Conservation (phyloP, 2,113 vertebrate species). For the Varanus salvator region DNA sequence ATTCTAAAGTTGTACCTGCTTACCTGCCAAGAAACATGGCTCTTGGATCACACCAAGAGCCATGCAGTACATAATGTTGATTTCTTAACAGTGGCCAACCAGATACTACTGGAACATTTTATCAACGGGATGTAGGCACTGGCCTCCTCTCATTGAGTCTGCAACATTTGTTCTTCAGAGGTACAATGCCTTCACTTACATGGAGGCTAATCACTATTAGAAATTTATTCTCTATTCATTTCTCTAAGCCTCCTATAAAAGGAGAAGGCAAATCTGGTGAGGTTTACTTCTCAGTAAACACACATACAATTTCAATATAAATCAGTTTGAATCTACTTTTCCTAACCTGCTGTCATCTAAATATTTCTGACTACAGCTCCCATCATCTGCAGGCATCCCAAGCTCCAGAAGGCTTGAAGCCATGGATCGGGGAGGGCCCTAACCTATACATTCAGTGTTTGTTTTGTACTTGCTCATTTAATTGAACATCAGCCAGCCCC, state of each 20-base stretch:
- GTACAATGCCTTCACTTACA: too few species aligned
- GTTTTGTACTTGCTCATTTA: conserved; percentile 22
- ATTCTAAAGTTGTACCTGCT: background rate
- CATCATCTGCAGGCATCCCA: background rate
- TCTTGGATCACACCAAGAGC: background rate
- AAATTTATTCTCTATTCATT: background rate
- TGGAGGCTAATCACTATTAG: background rate
- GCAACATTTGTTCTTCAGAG: too few species aligned
- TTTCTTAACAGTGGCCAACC: background rate
- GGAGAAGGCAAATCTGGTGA: background rate
- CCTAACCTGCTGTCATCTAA: too few species aligned
- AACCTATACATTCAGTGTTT: conserved; percentile 30
- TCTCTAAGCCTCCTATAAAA: background rate
- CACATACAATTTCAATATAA: background rate
- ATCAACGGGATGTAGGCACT: background rate
- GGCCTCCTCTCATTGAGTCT: too few species aligned
- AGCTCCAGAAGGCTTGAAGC: background rate
- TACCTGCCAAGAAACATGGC: background rate
- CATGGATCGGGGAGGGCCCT: background rate
- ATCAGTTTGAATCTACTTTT: background rate
- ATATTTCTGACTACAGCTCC: background rate
- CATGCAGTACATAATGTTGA: background rate
- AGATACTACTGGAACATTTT: background rate
- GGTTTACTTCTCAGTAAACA: background rate
- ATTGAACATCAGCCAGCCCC: background rate